A percentile compares a stretch with the other conserved stretches of the same genome.
Conservation (phyloP, 2,888 invertebrate genomes). For the Syrista parreyssii region DNA sequence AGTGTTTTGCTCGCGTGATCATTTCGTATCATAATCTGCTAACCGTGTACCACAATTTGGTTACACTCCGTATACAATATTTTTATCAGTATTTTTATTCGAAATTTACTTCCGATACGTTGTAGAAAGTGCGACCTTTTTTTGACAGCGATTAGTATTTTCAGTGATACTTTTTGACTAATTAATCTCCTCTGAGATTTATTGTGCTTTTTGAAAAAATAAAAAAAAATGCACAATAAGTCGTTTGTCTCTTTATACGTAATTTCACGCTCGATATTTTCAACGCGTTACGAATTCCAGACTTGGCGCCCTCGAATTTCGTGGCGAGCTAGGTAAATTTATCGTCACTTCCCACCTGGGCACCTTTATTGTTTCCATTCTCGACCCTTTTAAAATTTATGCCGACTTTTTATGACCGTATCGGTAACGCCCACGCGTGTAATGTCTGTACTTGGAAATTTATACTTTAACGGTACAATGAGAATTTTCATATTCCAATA, state of each 20-base stretch:
- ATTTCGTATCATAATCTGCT: no score
- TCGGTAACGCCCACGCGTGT: slow-evolving; percentile 20
- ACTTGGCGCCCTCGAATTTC: not conserved
- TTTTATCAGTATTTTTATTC: not conserved
- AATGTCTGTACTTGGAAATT: slow-evolving; percentile 19
- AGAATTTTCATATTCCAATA: not conserved
- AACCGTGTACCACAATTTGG: no score
- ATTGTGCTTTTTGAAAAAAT: no score
- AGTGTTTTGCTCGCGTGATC: no score
- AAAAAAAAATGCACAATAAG: not conserved
- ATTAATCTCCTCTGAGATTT: not conserved
- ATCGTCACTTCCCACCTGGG: slow-evolving; percentile 22
- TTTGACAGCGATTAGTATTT: not conserved
- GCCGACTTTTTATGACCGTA: slow-evolving; percentile 12
- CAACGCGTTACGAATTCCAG: not conserved
- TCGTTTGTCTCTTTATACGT: not conserved
- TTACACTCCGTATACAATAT: no score
- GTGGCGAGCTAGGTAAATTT: slow-evolving; percentile 10
- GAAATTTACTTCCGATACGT: not conserved
- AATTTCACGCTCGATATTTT: not conserved
- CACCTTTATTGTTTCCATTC: slow-evolving; percentile 18
- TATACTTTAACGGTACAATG: slow-evolving; percentile 17
- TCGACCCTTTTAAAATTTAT: slow-evolving; percentile 7
- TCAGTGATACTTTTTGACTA: not conserved
- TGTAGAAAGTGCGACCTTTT: not conserved